phyloP scores from a whole-genome alignment of 2,888 invertebrate genomes.

The Caenorhabditis sp. region DNA sequence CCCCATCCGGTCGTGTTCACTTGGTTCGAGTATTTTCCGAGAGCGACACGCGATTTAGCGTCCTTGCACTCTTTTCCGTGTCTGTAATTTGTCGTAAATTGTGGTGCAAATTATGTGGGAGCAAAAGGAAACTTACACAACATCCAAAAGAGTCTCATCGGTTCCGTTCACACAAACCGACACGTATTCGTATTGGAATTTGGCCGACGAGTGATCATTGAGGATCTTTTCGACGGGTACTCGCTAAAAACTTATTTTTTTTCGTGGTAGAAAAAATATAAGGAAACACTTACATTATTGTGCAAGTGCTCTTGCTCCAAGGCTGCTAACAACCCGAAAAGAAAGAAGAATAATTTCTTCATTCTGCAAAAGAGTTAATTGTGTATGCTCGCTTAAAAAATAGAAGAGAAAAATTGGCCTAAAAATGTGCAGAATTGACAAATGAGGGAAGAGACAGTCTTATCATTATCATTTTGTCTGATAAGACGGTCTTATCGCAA shows the following conservation, averaged over 20 bases:
- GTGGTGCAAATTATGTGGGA: not conserved
- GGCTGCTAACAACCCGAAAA: slow-evolving; percentile 44
- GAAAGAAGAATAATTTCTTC: slow-evolving; percentile 44
- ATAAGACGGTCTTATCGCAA: too few relatives aligned
- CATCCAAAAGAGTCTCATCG: slow-evolving; percentile 58
- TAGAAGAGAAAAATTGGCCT: not conserved
- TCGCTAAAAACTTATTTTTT: slow-evolving; percentile 24
- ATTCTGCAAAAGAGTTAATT: slow-evolving; percentile 41
- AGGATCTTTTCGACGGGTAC: slow-evolving; percentile 51
- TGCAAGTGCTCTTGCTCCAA: slow-evolving; percentile 25
- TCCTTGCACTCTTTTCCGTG: slow-evolving; percentile 57
- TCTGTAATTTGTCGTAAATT: slow-evolving; percentile 14
- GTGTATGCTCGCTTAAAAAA: not conserved
- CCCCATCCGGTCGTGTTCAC: slow-evolving; percentile 78
- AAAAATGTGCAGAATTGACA: slow-evolving; percentile 1
- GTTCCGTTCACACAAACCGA: slow-evolving; percentile 67
- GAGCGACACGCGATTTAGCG: slow-evolving; percentile 66
- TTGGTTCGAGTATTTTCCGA: slow-evolving; percentile 74
- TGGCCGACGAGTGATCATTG: slow-evolving; percentile 53
- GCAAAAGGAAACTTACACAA: slow-evolving; percentile 32
- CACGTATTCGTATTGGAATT: slow-evolving; percentile 63
- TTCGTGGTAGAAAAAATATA: not conserved
- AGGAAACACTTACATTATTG: slow-evolving; percentile 29
- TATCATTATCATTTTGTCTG: too few relatives aligned
- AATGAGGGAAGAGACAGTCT: too few relatives aligned